Evolutionary conservation across 2,113 vertebrate species (phyloP).

Genomic region (Pan troglodytes): DNA sequence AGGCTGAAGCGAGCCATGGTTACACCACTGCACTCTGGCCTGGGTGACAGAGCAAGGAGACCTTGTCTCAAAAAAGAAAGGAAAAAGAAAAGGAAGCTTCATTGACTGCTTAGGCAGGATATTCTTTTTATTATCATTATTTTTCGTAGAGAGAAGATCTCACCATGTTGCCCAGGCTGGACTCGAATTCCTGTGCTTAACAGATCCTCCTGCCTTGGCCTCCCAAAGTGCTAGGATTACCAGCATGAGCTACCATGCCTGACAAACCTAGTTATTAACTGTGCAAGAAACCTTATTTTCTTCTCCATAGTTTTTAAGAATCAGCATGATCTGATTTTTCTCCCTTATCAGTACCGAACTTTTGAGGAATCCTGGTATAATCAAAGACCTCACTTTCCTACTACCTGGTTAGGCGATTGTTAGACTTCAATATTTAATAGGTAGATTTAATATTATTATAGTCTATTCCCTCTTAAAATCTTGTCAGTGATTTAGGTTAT

Average conservation of each 20-base stretch:
- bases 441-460: background rate
- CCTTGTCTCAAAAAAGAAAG: no score
- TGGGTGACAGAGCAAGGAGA: no score
- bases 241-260: no score
- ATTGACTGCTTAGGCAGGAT: background rate
- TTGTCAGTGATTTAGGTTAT: conserved; percentile 1
- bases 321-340: background rate
- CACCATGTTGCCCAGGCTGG: background rate
- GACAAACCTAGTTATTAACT: background rate
- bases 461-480: background rate
- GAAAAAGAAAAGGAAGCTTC: background rate
- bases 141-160: background rate
- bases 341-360: background rate
- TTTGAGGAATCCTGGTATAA: background rate
- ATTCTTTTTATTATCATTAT: background rate
- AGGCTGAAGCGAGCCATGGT: no score
- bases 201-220: background rate
- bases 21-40: no score
- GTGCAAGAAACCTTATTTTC: background rate
- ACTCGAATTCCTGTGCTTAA: background rate
- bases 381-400: background rate
- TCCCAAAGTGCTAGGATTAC: background rate
- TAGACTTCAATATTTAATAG: background rate
- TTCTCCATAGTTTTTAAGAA: background rate
- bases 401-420: background rate